Evolutionary conservation across 2,888 invertebrate genomes (phyloP).

Genomic region (Crossocerus cetratus): DNA sequence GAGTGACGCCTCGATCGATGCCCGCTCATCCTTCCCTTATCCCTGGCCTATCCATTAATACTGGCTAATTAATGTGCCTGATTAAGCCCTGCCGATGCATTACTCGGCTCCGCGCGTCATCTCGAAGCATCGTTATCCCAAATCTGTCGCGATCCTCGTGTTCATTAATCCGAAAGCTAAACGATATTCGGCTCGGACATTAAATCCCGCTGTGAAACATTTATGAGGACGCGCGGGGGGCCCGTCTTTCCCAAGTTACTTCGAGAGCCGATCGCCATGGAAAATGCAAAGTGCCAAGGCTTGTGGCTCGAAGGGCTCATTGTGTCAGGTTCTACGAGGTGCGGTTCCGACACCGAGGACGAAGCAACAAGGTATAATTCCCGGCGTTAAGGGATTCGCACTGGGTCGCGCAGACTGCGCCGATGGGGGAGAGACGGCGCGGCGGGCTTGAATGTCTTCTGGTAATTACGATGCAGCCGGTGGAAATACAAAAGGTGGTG

Average conservation of each 20-base stretch:
- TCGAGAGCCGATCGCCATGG: no score
- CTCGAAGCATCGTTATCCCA: conserved; percentile 44
- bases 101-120: conserved; percentile 54
- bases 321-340: neutral
- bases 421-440: neutral
- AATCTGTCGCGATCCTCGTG: conserved; percentile 32
- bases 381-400: neutral
- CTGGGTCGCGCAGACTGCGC: neutral
- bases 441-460: conserved; percentile 29
- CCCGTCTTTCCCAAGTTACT: no score
- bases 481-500: conserved; percentile 29
- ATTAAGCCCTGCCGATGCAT: conserved; percentile 47
- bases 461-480: conserved; percentile 31
- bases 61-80: conserved; percentile 53
- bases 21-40: neutral
- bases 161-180: neutral
- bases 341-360: neutral
- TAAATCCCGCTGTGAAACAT: neutral
- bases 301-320: neutral
- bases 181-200: neutral
- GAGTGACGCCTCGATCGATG: neutral
- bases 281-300: no score
- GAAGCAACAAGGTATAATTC: neutral
- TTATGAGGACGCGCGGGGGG: no score
- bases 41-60: conserved; percentile 41